These are phyloP conservation scores for Prosopocoilus inquinatus DNA, from an alignment of 2,888 invertebrate species.

Conservation along the genomic window DNA sequence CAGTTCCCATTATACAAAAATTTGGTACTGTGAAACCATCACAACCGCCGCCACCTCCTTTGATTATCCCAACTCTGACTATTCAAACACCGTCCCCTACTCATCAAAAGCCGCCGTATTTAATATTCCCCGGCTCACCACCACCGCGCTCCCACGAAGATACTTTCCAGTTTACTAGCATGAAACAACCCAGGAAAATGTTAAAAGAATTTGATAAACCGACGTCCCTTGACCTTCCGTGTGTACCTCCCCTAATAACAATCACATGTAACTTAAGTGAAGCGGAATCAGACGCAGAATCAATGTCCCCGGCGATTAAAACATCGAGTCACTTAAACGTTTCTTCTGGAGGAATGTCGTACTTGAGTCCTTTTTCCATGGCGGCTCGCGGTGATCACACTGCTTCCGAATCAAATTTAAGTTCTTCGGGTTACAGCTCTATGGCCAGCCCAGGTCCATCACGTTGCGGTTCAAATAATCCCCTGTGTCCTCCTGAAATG, in stretches of 20 bases:
- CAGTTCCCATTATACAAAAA: slow-evolving; percentile 41
- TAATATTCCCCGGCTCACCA: slow-evolving; percentile 57
- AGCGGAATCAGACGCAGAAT: slow-evolving; percentile 70
- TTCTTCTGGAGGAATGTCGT: slow-evolving; percentile 64
- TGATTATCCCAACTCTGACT: slow-evolving; percentile 64
- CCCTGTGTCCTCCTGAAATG: slow-evolving; percentile 72
- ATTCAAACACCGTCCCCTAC: slow-evolving; percentile 71
- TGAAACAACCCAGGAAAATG: slow-evolving; percentile 49
- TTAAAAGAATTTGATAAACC: slow-evolving; percentile 64
- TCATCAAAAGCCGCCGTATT: slow-evolving; percentile 52
- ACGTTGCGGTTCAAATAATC: slow-evolving; percentile 78
- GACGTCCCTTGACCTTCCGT: slow-evolving; percentile 60
- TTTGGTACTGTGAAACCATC: slow-evolving; percentile 16
- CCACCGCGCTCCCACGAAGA: slow-evolving; percentile 53
- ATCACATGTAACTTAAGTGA: slow-evolving; percentile 76
- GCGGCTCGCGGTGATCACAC: slow-evolving; percentile 69
- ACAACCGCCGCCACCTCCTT: slow-evolving; percentile 51
- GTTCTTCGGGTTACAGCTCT: slow-evolving; percentile 81
- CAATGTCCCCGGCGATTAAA: slow-evolving; percentile 60
- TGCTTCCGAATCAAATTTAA: slow-evolving; percentile 79
- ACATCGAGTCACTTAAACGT: slow-evolving; percentile 49
- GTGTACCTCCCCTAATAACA: slow-evolving; percentile 68
- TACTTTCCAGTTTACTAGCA: slow-evolving; percentile 38
- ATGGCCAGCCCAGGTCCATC: slow-evolving; percentile 84
- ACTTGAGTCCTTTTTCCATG: slow-evolving; percentile 76